phyloP scores from a whole-genome alignment of 2,113 vertebrate genomes.

The Myrmecophaga tridactyla region DNA sequence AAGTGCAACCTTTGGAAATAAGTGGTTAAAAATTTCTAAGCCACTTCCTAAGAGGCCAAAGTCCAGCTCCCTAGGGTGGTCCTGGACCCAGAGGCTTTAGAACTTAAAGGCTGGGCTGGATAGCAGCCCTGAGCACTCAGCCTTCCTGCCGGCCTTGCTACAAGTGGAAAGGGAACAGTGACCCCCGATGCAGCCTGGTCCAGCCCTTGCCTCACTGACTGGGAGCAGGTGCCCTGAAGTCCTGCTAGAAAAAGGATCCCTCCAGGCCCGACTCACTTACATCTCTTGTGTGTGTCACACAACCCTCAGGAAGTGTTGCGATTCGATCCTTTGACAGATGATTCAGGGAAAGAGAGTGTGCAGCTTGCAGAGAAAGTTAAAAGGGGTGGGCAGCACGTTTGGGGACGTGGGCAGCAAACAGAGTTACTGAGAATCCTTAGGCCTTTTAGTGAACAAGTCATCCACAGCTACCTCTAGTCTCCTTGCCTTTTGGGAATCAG shows the following conservation, averaged over 20 bases:
- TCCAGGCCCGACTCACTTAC: background rate
- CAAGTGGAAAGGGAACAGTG: background rate
- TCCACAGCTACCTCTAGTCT: background rate
- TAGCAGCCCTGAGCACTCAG: background rate
- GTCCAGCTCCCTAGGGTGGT: background rate
- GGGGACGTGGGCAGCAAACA: background rate
- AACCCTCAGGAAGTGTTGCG: background rate
- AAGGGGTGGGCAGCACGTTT: background rate
- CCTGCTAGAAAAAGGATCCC: background rate
- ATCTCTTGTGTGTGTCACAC: background rate
- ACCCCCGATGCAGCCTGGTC: background rate
- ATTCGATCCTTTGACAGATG: background rate
- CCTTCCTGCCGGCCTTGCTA: background rate
- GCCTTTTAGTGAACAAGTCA: slow-evolving; percentile 59
- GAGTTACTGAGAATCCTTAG: slow-evolving; percentile 67
- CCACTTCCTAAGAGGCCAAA: background rate
- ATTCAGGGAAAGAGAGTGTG: background rate
- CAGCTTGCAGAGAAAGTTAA: background rate
- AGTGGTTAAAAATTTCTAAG: background rate
- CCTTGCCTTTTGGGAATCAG: slow-evolving; percentile 63
- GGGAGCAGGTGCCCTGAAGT: background rate
- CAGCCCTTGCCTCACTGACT: background rate
- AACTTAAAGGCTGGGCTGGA: background rate
- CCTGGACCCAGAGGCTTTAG: slow-evolving; percentile 31
- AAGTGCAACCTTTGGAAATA: background rate